Percentiles rank a stretch among this genome's conserved stretches.
phyloP scores from a whole-genome alignment of 2,797 vertebrate genomes.

The Melanotaenia trifasciata region DNA sequence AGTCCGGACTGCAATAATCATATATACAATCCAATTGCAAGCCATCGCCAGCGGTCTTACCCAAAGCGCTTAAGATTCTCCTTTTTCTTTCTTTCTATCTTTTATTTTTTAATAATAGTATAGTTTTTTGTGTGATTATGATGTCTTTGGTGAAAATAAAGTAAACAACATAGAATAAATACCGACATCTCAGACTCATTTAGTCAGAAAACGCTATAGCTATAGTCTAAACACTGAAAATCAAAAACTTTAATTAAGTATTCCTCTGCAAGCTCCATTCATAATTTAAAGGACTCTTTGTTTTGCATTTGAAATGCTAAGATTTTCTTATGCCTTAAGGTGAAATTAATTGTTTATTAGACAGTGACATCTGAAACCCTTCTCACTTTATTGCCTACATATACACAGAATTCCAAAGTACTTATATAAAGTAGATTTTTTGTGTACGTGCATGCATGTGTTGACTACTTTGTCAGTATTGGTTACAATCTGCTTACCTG shows the following conservation, averaged over 20 bases:
- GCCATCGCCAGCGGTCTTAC: not conserved
- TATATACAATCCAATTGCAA: not conserved
- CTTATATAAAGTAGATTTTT: not conserved
- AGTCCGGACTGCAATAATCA: not conserved
- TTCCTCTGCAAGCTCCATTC: not conserved
- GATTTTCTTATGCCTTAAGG: not conserved
- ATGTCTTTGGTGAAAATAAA: not conserved
- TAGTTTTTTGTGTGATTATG: conserved; percentile 6
- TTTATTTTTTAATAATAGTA: too few species aligned
- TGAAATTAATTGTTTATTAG: conserved; percentile 17
- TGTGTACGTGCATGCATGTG: not conserved
- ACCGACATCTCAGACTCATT: not conserved
- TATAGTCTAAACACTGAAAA: not conserved
- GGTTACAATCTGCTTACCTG: not conserved
- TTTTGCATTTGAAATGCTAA: not conserved
- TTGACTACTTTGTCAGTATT: not conserved
- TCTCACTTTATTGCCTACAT: not conserved
- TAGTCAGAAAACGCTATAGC: not conserved
- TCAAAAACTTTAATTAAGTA: not conserved
- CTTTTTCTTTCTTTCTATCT: not conserved
- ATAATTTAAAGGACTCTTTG: not conserved
- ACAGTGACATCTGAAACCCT: conserved; percentile 1
- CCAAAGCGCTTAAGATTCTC: not conserved
- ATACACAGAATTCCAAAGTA: not conserved
- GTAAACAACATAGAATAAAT: too few species aligned